These are phyloP conservation scores for Pristionchus fissidentatus DNA, from an alignment of 2,888 invertebrate species.

Conservation along the genomic window DNA sequence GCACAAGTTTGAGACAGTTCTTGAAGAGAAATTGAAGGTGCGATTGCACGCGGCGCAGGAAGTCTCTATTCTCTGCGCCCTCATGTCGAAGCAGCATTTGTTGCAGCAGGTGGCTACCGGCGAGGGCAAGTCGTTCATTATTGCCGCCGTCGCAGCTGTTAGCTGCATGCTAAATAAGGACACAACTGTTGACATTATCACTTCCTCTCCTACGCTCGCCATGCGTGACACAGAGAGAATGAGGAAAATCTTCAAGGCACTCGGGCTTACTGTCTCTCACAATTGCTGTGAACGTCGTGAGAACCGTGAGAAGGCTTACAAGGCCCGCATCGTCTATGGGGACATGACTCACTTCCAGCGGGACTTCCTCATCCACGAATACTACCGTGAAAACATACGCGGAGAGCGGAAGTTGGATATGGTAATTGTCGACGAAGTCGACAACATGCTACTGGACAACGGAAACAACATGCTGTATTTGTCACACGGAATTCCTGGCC, in stretches of 20 bases:
- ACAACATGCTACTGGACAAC: constrained; percentile 77
- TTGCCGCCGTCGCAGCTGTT: constrained; percentile 73
- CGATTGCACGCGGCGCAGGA: constrained; percentile 43
- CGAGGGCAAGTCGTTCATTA: constrained; percentile 76
- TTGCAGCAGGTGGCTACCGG: constrained; percentile 76
- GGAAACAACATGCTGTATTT: constrained; percentile 76
- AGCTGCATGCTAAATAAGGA: constrained; percentile 59
- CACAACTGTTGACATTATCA: constrained; percentile 73
- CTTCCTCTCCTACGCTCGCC: constrained; percentile 66
- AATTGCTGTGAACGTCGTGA: constrained; percentile 66
- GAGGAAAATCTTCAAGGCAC: constrained; percentile 65
- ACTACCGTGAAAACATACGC: constrained; percentile 73
- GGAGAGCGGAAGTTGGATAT: constrained; percentile 69
- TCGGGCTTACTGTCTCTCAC: constrained; percentile 68
- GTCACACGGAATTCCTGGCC: constrained; percentile 74
- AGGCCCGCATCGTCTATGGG: constrained; percentile 73
- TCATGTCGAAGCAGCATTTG: neutral
- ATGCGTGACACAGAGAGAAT: constrained; percentile 63
- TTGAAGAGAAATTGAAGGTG: neutral
- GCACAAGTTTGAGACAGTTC: neutral
- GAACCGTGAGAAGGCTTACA: constrained; percentile 63
- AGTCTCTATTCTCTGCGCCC: constrained; percentile 22
- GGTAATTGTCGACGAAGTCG: constrained; percentile 77
- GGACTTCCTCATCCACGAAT: constrained; percentile 74
- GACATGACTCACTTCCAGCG: constrained; percentile 74